Evolutionary conservation across 2,797 vertebrate genomes (phyloP).

Genomic region (Geotria australis): DNA sequence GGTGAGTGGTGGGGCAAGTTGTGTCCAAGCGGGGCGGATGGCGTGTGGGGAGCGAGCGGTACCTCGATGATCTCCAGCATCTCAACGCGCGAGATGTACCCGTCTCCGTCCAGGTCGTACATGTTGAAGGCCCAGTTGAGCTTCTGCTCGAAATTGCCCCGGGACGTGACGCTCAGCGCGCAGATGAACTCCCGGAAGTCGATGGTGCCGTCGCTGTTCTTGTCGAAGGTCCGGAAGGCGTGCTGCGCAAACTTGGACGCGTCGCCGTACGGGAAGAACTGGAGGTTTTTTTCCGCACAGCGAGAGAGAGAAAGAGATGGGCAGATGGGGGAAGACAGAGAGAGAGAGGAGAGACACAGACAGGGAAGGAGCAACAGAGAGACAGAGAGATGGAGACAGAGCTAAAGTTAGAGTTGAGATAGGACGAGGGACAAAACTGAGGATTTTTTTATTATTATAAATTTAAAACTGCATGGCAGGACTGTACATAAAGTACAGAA

Average conservation of each 20-base stretch:
- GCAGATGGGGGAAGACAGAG: background rate
- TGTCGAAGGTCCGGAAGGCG: constrained; percentile 54
- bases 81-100: constrained; percentile 46
- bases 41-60: background rate
- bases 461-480: too few species aligned
- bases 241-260: constrained; percentile 61
- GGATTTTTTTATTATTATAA: too few species aligned
- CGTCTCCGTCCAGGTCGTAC: constrained; percentile 50
- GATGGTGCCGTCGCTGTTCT: constrained; percentile 46
- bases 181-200: constrained; percentile 69
- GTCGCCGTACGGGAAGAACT: constrained; percentile 56
- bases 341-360: background rate
- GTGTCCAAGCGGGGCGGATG: too few species aligned
- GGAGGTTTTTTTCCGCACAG: background rate
- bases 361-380: background rate
- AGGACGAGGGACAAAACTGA: background rate
- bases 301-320: background rate
- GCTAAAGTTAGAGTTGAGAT: background rate
- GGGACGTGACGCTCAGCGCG: constrained; percentile 41
- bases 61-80: constrained; percentile 74
- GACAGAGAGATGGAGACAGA: background rate
- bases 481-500: too few species aligned
- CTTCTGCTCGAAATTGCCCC: constrained; percentile 55
- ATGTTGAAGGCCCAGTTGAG: constrained; percentile 67
- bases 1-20: too few species aligned